Evolutionary conservation across 2,888 invertebrate genomes (phyloP).

Genomic region (Margaritifera margaritifera): DNA sequence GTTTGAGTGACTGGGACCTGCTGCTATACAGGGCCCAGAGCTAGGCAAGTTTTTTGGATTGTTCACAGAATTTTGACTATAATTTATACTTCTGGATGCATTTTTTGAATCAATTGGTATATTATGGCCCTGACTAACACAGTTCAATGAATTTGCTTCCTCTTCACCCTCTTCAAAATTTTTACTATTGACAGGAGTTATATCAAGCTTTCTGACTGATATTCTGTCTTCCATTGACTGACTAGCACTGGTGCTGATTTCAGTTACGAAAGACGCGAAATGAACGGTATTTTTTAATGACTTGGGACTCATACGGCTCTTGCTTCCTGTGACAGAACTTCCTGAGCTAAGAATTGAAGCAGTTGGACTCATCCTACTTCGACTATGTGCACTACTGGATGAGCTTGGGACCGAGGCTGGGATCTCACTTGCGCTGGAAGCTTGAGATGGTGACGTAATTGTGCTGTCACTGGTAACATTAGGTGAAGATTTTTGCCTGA

Average conservation of each 20-base stretch:
- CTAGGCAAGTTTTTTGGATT: constrained; percentile 21
- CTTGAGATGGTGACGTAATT: constrained; percentile 15
- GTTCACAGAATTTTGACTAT: constrained; percentile 3
- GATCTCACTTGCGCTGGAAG: constrained; percentile 8
- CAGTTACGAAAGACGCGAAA: constrained; percentile 61
- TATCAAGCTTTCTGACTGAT: constrained; percentile 45
- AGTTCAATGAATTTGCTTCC: constrained; percentile 2
- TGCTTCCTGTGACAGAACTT: constrained; percentile 39
- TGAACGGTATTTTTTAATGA: constrained; percentile 62
- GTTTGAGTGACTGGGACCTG: constrained; percentile 19
- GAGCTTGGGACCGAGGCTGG: constrained; percentile 18
- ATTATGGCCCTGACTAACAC: constrained; percentile 4
- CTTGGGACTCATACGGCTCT: constrained; percentile 57
- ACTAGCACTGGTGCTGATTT: constrained; percentile 60
- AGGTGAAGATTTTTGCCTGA: constrained; percentile 2
- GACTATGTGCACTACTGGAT: constrained; percentile 27
- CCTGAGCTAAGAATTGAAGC: constrained; percentile 38
- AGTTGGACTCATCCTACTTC: constrained; percentile 39
- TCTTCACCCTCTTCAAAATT: constrained; percentile 32
- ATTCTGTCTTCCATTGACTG: constrained; percentile 59
- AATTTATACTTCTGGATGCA: constrained; percentile 1
- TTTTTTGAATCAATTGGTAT: constrained; percentile 12
- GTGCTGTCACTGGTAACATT: constrained; percentile 29
- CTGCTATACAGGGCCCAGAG: constrained; percentile 14
- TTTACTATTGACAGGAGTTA: constrained; percentile 48